Percentiles rank a stretch among this genome's conserved stretches.
Conservation (phyloP, 2,113 vertebrate species). For the Ctenodactylus gundi region DNA sequence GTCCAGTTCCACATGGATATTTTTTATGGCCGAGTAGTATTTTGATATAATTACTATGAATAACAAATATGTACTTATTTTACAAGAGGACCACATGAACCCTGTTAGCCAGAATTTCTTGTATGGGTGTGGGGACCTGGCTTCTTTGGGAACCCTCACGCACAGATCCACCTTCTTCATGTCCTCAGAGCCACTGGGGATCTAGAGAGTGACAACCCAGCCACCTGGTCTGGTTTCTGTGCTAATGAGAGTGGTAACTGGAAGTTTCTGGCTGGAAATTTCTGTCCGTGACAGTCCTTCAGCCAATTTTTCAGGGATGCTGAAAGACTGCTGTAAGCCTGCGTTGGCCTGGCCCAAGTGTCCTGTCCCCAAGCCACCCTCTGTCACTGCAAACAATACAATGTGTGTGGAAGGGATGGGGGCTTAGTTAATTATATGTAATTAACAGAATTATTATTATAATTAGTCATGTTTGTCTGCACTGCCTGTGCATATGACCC, state of each 20-base stretch:
- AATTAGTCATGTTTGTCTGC: neutral
- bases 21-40: neutral
- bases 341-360: neutral
- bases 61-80: neutral
- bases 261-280: neutral
- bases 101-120: neutral
- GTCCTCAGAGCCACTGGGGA: neutral
- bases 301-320: neutral
- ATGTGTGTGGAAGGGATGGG: rapidly evolving
- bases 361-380: neutral
- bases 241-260: rapidly evolving
- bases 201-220: neutral
- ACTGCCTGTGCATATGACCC: neutral
- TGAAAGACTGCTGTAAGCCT: no score
- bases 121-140: neutral
- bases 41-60: neutral
- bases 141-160: neutral
- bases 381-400: neutral
- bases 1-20: neutral
- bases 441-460: neutral
- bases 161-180: neutral
- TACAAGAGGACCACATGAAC: neutral
- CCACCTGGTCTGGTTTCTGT: neutral
- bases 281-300: rapidly evolving
- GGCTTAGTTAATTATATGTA: neutral